A percentile compares a stretch with the other conserved stretches of the same genome.
These are phyloP conservation scores for Numenius arquata DNA, from an alignment of 2,113 vertebrate species.

Conservation along the genomic window DNA sequence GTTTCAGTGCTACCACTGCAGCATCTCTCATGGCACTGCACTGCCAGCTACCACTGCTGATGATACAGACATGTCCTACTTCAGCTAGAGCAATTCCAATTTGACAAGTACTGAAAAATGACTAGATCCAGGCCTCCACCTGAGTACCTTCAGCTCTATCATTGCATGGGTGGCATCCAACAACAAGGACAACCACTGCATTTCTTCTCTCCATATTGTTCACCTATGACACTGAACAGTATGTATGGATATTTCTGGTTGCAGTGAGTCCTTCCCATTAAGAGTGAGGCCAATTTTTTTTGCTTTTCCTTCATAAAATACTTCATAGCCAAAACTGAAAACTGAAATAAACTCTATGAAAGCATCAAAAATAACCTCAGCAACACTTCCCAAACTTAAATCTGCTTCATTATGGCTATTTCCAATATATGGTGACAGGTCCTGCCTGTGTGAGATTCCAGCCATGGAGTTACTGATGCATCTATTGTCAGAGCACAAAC, in stretches of 20 bases:
- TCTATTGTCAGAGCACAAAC: not conserved
- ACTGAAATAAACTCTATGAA: not conserved
- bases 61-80: not conserved
- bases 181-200: not conserved
- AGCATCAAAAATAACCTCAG: not conserved
- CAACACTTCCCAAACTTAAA: not conserved
- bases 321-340: not conserved
- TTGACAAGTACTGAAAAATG: not conserved
- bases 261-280: not conserved
- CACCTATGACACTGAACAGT: not conserved
- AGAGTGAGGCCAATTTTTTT: not conserved
- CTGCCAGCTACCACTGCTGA: not conserved
- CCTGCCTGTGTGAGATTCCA: not conserved
- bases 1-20: not conserved
- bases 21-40: fast-evolving
- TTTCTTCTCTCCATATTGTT: not conserved
- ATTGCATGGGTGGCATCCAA: not conserved
- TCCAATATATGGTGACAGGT: not conserved
- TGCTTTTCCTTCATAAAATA: not conserved
- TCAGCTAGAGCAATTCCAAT: not conserved
- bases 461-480: not conserved
- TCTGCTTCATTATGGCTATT: not conserved
- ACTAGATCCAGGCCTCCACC: not conserved
- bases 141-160: not conserved
- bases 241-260: not conserved